A percentile compares a stretch with the other conserved stretches of the same genome.
phyloP scores from a whole-genome alignment of 2,797 vertebrate genomes.

The Leptatherina wallacei region DNA sequence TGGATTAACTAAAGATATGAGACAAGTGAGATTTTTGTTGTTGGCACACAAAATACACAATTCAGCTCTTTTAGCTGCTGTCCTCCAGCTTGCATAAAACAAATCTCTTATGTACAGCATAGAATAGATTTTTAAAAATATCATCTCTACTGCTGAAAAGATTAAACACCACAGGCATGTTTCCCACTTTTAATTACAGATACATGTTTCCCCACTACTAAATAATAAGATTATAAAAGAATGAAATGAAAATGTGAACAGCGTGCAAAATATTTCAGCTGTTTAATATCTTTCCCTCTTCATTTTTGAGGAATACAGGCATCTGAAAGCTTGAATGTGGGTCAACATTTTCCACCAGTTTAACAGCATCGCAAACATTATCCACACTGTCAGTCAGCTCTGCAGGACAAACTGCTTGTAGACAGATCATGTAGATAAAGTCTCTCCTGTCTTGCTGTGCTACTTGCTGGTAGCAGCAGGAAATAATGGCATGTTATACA shows the following conservation, averaged over 20 bases:
- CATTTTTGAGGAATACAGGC: not conserved
- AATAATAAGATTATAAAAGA: too few species aligned
- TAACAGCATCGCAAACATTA: too few species aligned
- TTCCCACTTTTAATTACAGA: not conserved
- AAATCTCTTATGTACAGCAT: not conserved
- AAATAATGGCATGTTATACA: not conserved
- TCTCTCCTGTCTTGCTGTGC: not conserved
- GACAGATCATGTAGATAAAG: not conserved
- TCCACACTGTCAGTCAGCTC: too few species aligned
- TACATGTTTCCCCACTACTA: not conserved
- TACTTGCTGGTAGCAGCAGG: not conserved
- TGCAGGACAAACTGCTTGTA: not conserved
- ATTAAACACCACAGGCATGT: not conserved
- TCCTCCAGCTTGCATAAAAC: not conserved
- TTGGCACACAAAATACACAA: too few species aligned
- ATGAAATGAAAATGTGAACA: too few species aligned
- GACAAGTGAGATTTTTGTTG: too few species aligned
- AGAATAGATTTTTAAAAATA: not conserved
- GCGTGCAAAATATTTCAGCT: not conserved
- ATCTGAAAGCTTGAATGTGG: not conserved
- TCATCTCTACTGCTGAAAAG: not conserved
- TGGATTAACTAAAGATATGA: too few species aligned
- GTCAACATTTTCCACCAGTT: not conserved
- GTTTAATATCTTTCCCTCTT: not conserved
- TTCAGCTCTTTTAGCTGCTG: not conserved